Base-by-base conservation (phyloP, 2,888 invertebrate genomes). In the Andrena camellia region DNA sequence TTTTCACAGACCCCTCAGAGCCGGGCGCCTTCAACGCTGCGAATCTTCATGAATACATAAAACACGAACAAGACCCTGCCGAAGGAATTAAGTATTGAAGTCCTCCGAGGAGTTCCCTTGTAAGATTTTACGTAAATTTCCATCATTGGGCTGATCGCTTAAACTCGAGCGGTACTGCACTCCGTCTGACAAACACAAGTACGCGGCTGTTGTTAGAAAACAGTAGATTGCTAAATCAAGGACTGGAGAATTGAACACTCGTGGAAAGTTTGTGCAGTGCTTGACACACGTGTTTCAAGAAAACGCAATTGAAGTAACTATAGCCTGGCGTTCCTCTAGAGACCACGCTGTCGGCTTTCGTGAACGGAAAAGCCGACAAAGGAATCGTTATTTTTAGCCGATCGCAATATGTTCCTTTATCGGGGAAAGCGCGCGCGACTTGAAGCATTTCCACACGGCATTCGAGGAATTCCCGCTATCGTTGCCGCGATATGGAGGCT, bases 381-480 rank as follows among this genome's bases (percentile, higher is more conserved):
- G 20, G 23, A 26, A 66, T 66, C 52, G 26, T 52, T 52, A 35
- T 42, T 73, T 67, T 60, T 10, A 6, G 26, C 20, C 13, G 35
- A 73, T 71, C 57, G 73, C 50, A 35, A 66, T 35, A 17, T 23
- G 35, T 48, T n/a, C 62, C 26, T 78, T 62, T 48, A 74, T 62
- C 78, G 67, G 23, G 20, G 54, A 26, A 52, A 26, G 26, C 31
- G 48, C n/a, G 20, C 17, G 20, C 67, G 26, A 68, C 23, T 52
- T 35, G 78, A 67, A 72, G 62, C 71, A 57, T 79, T 72, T 79
- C 57, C 50, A 69, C 57, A 2, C 33, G 66, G 81, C 31, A 83
- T 72, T 72, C 72, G 29, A 66, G 50, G 84, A 75, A 84, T 84
- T 83, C 62, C 42, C 35, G 33, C n/a, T 62, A 71, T 20, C 59